Evolutionary conservation across 2,888 invertebrate genomes (phyloP), one percentile per base, ranked within the genome.

Genomic region (Tribolium freemani): DNA sequence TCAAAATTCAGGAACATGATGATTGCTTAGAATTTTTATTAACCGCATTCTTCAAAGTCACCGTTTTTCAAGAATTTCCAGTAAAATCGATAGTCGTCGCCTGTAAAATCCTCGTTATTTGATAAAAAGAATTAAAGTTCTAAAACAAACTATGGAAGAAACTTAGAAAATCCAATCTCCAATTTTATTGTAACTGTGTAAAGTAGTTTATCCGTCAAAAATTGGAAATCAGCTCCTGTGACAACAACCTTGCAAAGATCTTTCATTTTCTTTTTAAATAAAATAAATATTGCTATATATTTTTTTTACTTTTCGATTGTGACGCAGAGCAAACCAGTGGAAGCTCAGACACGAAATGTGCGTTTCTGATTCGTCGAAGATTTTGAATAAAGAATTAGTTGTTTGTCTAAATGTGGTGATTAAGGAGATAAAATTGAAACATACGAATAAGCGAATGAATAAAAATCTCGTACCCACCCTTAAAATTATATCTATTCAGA

Each of bases 401-500:
- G 16, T 16, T 16, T 16, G 16, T 16, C 2, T 16, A 16, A 16
- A 16, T 16, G 16, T 16, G 16, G 16, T 30, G 13, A 30, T 11
- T 30, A 56, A 10, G 10, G 5, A 56, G 45, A 51, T 44, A 13
- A 54, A 21, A 53, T 3, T 64, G 54, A 30, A 64, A 54, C 53
- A 30, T 54, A 54, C 11, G 64, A 54, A 44, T 51, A 11, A 54
- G 16, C 44, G 21, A 53, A 44, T 54, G 51, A 70, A 61, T 54
- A 63, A 61, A 60, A 61, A 56, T 50, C 46, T 63, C 54, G 54
- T 20, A 56, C 26, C 63, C 58, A 56, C 73, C 75, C 77, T 76
- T 72, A 73, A 74, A 77, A 77, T 77, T 76, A 77, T 77, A 75
- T 78, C 77, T 76, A 77, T 78, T 78, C 76, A 76, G 71, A 77